These are phyloP conservation scores for Antedon mediterranea DNA, from an alignment of 53 echinoderm and acorn worm species.

Conservation along the genomic window DNA sequence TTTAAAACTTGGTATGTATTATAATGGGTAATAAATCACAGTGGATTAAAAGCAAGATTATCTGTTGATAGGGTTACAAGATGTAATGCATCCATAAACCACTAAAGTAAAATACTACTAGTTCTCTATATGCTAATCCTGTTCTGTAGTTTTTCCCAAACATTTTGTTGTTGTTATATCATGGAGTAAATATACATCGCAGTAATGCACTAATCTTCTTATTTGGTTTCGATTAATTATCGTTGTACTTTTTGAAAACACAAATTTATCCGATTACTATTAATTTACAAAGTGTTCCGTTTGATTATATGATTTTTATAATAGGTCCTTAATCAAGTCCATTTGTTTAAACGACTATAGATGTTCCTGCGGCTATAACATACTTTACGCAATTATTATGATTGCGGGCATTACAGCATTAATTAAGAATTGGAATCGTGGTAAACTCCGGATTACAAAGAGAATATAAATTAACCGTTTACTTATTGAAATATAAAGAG, in stretches of 20 bases:
- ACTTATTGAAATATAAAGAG: no score
- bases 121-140: background rate
- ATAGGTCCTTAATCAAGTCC: background rate
- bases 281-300: background rate
- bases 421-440: background rate
- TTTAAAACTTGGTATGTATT: background rate
- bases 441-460: no score
- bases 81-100: background rate
- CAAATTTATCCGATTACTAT: background rate
- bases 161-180: background rate
- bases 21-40: background rate
- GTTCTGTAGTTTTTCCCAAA: background rate
- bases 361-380: background rate
- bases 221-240: background rate
- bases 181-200: no score
- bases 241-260: background rate
- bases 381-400: background rate
- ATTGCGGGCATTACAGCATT: background rate
- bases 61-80: background rate
- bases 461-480: no score
- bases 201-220: no score
- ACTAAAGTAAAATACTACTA: background rate
- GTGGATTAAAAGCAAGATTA: background rate
- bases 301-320: background rate
- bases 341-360: background rate